phyloP scores from a whole-genome alignment of 2,797 vertebrate genomes.

The Psittacula echo region DNA sequence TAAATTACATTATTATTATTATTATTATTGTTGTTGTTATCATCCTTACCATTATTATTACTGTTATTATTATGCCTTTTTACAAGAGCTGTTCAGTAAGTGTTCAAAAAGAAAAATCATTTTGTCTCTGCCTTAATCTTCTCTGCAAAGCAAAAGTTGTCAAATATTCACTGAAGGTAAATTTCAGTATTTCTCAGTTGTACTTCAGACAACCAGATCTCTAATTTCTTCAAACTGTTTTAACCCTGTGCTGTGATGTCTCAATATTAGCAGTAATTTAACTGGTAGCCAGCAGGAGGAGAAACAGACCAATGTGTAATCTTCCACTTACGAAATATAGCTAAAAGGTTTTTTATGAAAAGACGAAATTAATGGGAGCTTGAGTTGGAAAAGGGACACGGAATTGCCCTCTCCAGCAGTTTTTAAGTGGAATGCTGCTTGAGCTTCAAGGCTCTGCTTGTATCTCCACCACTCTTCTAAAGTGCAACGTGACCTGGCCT shows the following conservation, averaged over 20 bases:
- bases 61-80: neutral
- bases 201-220: neutral
- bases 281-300: conserved; percentile 49
- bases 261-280: neutral
- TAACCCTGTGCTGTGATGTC: neutral
- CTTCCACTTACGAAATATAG: rapidly evolving
- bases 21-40: neutral
- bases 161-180: neutral
- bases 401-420: neutral
- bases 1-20: neutral
- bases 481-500: rapidly evolving
- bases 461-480: neutral
- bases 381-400: neutral
- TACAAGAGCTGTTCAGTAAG: neutral
- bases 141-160: neutral
- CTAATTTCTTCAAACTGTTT: neutral
- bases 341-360: neutral
- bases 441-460: neutral
- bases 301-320: neutral
- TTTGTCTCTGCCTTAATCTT: neutral
- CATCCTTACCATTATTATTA: neutral
- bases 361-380: neutral
- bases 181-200: neutral
- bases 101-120: neutral
- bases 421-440: rapidly evolving